Percentiles rank a stretch among this genome's conserved stretches.
phyloP scores from a whole-genome alignment of 2,888 invertebrate genomes.

The Clistopyga incitator region DNA sequence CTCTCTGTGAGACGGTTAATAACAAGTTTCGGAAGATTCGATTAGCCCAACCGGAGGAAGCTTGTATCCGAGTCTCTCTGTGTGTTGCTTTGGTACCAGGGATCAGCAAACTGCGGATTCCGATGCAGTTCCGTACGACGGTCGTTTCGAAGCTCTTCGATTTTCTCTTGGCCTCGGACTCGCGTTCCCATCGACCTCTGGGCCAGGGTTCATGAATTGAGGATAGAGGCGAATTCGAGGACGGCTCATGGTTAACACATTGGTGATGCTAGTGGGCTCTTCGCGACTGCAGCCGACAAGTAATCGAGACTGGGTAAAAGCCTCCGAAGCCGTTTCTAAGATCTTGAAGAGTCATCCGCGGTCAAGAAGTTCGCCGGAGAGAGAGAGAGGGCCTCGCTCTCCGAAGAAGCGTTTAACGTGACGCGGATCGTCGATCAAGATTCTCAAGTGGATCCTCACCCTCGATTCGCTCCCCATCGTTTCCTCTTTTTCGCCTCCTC shows the following conservation, averaged over 20 bases:
- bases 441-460: conserved; percentile 35
- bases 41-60: conserved; percentile 70
- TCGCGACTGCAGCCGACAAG: conserved; percentile 26
- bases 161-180: conserved; percentile 1
- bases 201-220: conserved; percentile 59
- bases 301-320: conserved; percentile 47
- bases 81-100: conserved; percentile 45
- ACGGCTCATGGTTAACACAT: conserved; percentile 82
- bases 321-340: conserved; percentile 28
- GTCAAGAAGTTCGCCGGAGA: conserved; percentile 61
- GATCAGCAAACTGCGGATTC: neutral
- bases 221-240: conserved; percentile 67
- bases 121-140: conserved; percentile 18
- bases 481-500: neutral
- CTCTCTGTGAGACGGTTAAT: conserved; percentile 67
- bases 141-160: conserved; percentile 21
- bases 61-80: neutral
- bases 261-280: conserved; percentile 50
- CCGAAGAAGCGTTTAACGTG: conserved; percentile 1
- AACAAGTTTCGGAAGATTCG: conserved; percentile 77
- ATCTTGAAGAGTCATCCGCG: conserved; percentile 58
- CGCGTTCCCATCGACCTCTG: conserved; percentile 18
- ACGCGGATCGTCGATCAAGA: conserved; percentile 42
- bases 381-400: conserved; percentile 34
- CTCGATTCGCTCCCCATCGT: conserved; percentile 27